Evolutionary conservation across 2,797 vertebrate species (phyloP).

Genomic region (Pangasius macronema): DNA sequence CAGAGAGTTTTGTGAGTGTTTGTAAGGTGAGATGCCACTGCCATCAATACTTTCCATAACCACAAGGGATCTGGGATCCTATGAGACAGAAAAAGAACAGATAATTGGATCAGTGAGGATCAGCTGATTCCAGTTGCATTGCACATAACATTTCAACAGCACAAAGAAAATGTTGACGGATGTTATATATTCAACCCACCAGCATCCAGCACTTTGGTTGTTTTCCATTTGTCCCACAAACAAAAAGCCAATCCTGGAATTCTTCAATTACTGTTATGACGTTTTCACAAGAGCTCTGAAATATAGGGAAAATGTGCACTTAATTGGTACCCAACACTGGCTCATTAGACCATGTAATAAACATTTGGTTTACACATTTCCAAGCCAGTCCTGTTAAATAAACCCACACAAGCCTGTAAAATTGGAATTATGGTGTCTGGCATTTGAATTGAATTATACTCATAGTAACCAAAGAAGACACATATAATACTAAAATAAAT

Average conservation of each 20-base stretch:
- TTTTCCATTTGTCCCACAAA: constrained; percentile 74
- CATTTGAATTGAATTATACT: neutral
- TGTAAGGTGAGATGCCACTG: constrained; percentile 70
- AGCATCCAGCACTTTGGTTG: constrained; percentile 72
- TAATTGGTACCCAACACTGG: neutral
- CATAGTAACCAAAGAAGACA: neutral
- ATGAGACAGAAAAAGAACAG: neutral
- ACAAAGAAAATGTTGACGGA: neutral
- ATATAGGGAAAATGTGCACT: neutral
- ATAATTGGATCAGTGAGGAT: neutral
- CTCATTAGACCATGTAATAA: constrained; percentile 4
- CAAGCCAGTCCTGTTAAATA: neutral
- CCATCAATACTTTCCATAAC: constrained; percentile 59
- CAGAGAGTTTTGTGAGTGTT: constrained; percentile 69
- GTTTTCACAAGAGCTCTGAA: constrained; percentile 68
- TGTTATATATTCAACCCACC: constrained; percentile 58
- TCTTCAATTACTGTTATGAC: constrained; percentile 73
- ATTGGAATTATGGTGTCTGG: neutral
- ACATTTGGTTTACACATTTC: constrained; percentile 29
- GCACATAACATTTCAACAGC: neutral
- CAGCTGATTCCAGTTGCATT: neutral
- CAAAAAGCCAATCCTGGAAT: constrained; percentile 67
- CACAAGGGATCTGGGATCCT: constrained; percentile 52
- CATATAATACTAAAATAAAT: neutral
- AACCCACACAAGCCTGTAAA: neutral